Evolutionary conservation across 2,888 invertebrate genomes (phyloP).

Genomic region (Spicauda simplicius): DNA sequence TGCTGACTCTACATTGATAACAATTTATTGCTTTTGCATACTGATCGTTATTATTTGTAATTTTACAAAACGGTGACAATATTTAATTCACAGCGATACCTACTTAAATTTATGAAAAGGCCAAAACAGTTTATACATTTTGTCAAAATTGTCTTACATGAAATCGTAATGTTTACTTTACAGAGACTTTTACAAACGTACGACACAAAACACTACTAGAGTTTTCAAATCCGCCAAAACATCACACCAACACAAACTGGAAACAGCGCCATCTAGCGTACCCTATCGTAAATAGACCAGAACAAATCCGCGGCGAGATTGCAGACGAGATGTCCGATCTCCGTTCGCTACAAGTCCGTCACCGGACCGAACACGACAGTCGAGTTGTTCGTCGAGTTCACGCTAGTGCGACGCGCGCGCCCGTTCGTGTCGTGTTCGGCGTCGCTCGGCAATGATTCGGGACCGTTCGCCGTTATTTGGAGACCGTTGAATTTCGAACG

Average conservation of each 20-base stretch:
- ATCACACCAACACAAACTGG: background rate
- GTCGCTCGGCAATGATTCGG: slow-evolving; percentile 75
- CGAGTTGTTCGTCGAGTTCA: slow-evolving; percentile 53
- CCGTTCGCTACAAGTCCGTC: slow-evolving; percentile 84
- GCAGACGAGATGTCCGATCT: slow-evolving; percentile 54
- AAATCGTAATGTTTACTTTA: no score
- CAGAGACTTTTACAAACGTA: no score
- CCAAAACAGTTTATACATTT: background rate
- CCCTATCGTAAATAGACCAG: slow-evolving; percentile 60
- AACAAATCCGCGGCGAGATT: slow-evolving; percentile 61
- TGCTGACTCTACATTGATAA: background rate
- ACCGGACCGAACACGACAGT: slow-evolving; percentile 86
- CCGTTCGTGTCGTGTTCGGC: slow-evolving; percentile 66
- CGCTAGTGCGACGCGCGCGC: slow-evolving; percentile 62
- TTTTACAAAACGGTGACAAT: background rate
- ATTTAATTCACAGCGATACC: background rate
- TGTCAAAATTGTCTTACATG: no score
- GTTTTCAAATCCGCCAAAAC: background rate
- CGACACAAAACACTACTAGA: no score
- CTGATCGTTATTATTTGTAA: background rate
- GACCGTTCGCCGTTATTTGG: slow-evolving; percentile 66
- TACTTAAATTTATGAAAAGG: background rate
- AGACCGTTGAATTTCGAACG: slow-evolving; percentile 79
- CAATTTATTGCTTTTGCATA: background rate
- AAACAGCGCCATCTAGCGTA: background rate